A percentile compares a stretch with the other conserved stretches of the same genome.
Evolutionary conservation across 2,888 invertebrate genomes (phyloP).

Genomic region (Autographa pulchrina): DNA sequence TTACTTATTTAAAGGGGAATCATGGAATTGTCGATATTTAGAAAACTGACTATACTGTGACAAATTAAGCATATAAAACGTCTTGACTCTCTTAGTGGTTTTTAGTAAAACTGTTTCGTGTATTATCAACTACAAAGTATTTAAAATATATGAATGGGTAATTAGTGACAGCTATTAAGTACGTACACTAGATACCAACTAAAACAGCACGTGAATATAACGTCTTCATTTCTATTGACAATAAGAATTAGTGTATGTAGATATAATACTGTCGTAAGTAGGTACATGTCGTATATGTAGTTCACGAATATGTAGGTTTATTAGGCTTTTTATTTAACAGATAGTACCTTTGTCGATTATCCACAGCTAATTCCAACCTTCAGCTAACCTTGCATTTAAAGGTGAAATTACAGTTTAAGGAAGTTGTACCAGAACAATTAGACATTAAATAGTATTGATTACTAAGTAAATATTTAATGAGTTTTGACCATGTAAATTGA

Average conservation of each 20-base stretch:
- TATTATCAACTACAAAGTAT: not conserved
- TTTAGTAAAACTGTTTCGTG: not conserved
- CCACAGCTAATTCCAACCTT: not conserved
- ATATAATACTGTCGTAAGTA: not conserved
- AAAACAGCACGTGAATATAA: constrained; percentile 1
- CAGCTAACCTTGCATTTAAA: not conserved
- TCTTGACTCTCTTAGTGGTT: too few relatives aligned
- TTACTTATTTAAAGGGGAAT: too few relatives aligned
- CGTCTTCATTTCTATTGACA: constrained; percentile 1
- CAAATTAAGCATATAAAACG: too few relatives aligned
- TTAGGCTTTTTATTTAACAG: not conserved
- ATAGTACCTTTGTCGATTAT: not conserved
- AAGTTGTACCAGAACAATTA: constrained; percentile 2
- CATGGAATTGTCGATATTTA: too few relatives aligned
- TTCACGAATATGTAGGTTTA: not conserved
- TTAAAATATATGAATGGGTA: not conserved
- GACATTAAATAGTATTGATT: not conserved
- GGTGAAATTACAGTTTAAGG: not conserved
- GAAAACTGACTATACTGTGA: too few relatives aligned
- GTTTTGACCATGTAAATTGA: not conserved
- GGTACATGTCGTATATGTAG: not conserved
- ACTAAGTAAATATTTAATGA: constrained; percentile 3
- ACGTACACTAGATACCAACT: not conserved
- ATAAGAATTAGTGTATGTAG: not conserved
- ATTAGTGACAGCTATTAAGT: not conserved